Conservation (phyloP, 2,888 invertebrate genomes). For the Margaritifera margaritifera region DNA sequence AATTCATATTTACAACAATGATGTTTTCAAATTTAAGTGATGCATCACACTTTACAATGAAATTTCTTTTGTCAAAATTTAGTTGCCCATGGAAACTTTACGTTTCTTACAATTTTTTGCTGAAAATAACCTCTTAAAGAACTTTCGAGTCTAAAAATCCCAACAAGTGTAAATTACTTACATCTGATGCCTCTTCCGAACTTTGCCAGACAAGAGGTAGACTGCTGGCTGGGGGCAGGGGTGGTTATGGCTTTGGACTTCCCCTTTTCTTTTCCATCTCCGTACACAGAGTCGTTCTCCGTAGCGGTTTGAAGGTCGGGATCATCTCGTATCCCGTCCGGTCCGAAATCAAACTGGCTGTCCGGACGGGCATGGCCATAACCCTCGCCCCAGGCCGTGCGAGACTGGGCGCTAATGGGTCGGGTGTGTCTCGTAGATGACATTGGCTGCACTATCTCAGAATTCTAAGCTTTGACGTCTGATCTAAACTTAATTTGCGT, state of each 20-base stretch:
- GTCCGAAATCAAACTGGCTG: constrained; percentile 52
- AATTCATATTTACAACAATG: too few relatives aligned
- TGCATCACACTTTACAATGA: too few relatives aligned
- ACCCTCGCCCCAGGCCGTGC: constrained; percentile 60
- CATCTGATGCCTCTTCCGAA: constrained; percentile 67
- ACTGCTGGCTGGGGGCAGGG: constrained; percentile 29
- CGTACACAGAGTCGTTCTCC: constrained; percentile 48
- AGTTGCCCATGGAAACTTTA: neutral
- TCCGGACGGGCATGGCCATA: constrained; percentile 44
- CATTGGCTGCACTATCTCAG: too few relatives aligned
- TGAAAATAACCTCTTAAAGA: constrained; percentile 2
- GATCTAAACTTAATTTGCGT: too few relatives aligned
- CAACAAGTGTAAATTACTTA: constrained; percentile 47
- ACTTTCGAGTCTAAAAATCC: neutral
- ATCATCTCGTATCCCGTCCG: constrained; percentile 52
- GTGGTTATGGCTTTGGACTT: constrained; percentile 26
- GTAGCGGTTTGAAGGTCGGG: constrained; percentile 45
- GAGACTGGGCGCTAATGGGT: constrained; percentile 61
- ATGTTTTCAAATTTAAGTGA: too few relatives aligned
- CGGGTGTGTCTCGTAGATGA: constrained; percentile 19
- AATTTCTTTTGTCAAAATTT: neutral
- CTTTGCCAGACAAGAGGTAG: constrained; percentile 54
- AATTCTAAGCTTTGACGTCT: too few relatives aligned
- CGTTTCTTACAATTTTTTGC: neutral
- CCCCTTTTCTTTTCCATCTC: constrained; percentile 26